Evolutionary conservation across 1,140 invertebrate species (phyloP).

Genomic region (Idris sp.): DNA sequence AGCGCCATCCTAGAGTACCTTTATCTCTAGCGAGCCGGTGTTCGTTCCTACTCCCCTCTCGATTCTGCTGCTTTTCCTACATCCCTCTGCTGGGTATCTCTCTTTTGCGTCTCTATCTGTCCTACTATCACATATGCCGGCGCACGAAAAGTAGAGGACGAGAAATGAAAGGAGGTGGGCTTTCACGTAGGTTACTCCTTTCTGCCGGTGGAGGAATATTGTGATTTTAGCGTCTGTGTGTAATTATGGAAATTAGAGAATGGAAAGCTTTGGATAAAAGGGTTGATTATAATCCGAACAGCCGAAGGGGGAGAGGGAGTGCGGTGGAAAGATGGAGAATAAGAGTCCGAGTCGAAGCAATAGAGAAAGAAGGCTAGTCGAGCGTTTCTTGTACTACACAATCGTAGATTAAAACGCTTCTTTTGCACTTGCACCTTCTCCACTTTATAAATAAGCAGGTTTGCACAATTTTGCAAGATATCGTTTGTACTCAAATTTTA

Average conservation of each 20-base stretch:
- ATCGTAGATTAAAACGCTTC: conserved; percentile 79
- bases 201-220: conserved; percentile 77
- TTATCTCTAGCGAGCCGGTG: conserved; percentile 76
- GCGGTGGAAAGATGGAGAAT: too few relatives aligned
- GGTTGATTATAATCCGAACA: conserved; percentile 79
- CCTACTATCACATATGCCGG: conserved; percentile 60
- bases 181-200: conserved; percentile 78
- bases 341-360: conserved; percentile 40
- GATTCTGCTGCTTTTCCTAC: conserved; percentile 57
- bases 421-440: conserved; percentile 76
- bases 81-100: conserved; percentile 61
- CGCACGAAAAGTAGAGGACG: conserved; percentile 53
- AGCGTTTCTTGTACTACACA: conserved; percentile 71
- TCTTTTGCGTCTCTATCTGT: conserved; percentile 57
- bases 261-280: conserved; percentile 80
- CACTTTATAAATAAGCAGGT: too few relatives aligned
- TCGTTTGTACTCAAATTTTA: too few relatives aligned
- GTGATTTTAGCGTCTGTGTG: conserved; percentile 80
- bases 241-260: conserved; percentile 80
- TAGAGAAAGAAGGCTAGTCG: conserved; percentile 62
- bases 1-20: conserved; percentile 76
- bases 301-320: conserved; percentile 66
- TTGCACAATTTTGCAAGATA: too few relatives aligned
- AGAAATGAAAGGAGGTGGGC: conserved; percentile 57
- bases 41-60: conserved; percentile 64